Evolutionary conservation across 2,113 vertebrate genomes (phyloP), one percentile per base, ranked within the genome.

Genomic region (Colistium nudipinnis): DNA sequence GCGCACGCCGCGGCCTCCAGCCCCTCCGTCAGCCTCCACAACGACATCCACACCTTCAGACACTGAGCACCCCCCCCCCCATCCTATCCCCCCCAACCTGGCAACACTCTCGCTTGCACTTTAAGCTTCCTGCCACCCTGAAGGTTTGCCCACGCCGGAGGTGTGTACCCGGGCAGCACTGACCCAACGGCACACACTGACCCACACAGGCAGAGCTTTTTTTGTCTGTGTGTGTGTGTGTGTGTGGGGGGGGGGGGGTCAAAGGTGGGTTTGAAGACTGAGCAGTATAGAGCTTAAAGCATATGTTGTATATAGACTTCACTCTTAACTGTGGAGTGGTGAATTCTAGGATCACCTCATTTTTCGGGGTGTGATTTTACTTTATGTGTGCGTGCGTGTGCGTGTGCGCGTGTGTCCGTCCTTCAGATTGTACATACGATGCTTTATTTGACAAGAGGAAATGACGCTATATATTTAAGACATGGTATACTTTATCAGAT

Each of bases 11-110:
- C 6, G 36, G 16, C 61, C 28, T 70, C 84, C 5, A 55, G 62
- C 4, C 84, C 88, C 6, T 79, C 74, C 1, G 8, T 93, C 71
- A 88, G 76, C 75, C 85, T 93, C 45, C 84, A 92, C 88, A 92
- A 92, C 3, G 93, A 94, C 87, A 90, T 93, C 75, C 92, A 94
- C 84, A 93, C 75, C 69, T 93, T 93, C 78, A 81, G 71, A 7
- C 77, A 83, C 70, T 91, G 69, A 86, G 44, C 20, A 39, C 36
- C 57, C 35, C 52, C 52, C 45, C 19, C 31, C 31, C 9, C n/a
- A n/a, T n/a, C n/a, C n/a, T n/a, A n/a, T n/a, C 33, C 33, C 6
- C 16, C 51, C 35, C 27, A n/a, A 31, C 31, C 25, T 55, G 45
- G 47, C 48, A 83, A 72, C 45, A 83, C 20, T 22, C 62, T 80